These are phyloP conservation scores for Eueides isabella DNA, from an alignment of 1,140 invertebrate genomes.

Conservation along the genomic window DNA sequence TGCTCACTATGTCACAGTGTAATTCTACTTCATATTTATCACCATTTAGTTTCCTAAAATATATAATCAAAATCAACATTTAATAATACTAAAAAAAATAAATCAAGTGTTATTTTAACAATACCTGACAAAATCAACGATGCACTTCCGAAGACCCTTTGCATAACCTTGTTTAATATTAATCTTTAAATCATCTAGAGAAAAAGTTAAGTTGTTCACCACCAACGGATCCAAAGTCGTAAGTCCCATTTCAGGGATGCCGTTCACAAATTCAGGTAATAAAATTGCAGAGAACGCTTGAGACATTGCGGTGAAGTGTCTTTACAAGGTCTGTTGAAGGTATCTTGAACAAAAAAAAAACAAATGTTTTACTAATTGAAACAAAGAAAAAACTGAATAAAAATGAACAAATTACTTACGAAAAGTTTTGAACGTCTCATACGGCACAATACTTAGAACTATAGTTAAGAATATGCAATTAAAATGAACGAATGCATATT, in stretches of 20 bases:
- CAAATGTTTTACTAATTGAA: background rate
- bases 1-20: conserved; percentile 31
- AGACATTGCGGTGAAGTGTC: conserved; percentile 34
- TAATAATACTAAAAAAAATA: background rate
- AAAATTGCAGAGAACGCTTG: conserved; percentile 17
- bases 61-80: background rate
- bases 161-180: conserved; percentile 24
- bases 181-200: conserved; percentile 25
- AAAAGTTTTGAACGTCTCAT: background rate
- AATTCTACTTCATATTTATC: conserved; percentile 27
- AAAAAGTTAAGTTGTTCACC: conserved; percentile 28
- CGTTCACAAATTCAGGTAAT: conserved; percentile 35
- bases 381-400: background rate
- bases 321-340: conserved; percentile 27
- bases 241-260: conserved; percentile 36
- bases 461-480: background rate
- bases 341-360: conserved; percentile 10
- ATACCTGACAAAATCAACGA: conserved; percentile 34
- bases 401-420: conserved; percentile 23
- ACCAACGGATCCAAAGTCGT: conserved; percentile 30
- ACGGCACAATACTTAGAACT: background rate
- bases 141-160: conserved; percentile 33
- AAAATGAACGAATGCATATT: background rate
- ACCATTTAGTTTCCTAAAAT: background rate
- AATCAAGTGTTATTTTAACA: background rate